Conservation (phyloP, 2,113 vertebrate species). For the Pangasianodon hypophthalmus region DNA sequence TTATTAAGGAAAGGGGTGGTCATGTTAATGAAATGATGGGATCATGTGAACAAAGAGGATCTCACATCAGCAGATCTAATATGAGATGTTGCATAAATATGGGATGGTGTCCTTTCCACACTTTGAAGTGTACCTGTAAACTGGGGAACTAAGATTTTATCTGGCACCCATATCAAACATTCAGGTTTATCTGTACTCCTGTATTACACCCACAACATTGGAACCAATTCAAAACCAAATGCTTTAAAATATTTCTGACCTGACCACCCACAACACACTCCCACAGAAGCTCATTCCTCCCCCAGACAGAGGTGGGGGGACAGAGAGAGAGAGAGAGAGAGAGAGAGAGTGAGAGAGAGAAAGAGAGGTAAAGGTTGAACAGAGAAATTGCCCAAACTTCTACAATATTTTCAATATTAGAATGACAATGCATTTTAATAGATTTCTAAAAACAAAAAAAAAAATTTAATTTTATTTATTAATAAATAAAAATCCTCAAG, state of each 20-base stretch:
- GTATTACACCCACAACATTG: not conserved
- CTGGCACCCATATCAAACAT: not conserved
- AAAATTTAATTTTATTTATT: not conserved
- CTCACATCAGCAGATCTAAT: not conserved
- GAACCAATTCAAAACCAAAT: slow-evolving; percentile 11
- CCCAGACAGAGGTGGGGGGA: not conserved
- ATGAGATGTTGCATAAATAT: not conserved
- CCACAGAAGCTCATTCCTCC: not conserved
- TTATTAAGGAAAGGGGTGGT: not conserved
- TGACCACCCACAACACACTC: slow-evolving; percentile 24
- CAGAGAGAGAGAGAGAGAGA: not conserved
- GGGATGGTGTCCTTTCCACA: not conserved
- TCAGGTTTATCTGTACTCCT: not conserved
- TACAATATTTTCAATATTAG: not conserved
- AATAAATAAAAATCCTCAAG: too few species aligned
- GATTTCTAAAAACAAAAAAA: too few species aligned
- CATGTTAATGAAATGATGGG: too few species aligned
- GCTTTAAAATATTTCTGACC: slow-evolving; percentile 23
- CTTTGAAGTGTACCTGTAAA: not conserved
- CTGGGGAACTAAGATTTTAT: slow-evolving; percentile 28
- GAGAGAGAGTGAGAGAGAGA: not conserved
- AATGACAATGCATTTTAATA: too few species aligned
- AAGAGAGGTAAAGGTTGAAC: not conserved
- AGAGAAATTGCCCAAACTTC: not conserved
- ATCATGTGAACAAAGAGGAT: not conserved